Conservation (phyloP, 2,888 invertebrate species). For the Entomobrya multifasciata region DNA sequence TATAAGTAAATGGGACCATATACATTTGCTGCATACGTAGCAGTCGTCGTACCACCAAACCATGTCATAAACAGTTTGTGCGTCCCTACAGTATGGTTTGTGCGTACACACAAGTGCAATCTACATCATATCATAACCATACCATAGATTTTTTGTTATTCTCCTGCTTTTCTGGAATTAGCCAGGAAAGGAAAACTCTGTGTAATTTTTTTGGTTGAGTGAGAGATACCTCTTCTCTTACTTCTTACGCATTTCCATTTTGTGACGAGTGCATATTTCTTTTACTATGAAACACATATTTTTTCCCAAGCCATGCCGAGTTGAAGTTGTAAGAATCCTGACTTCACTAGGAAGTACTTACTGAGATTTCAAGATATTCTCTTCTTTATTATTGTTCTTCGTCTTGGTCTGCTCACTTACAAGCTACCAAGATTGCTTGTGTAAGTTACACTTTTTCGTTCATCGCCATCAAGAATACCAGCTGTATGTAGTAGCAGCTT, state of each 20-base stretch:
- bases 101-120: not conserved
- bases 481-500: no score
- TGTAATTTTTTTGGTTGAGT: no score
- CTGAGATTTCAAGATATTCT: constrained; percentile 32
- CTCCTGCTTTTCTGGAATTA: no score
- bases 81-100: no score
- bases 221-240: no score
- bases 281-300: constrained; percentile 62
- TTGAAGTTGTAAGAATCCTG: no score
- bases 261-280: constrained; percentile 71
- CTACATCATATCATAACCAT: constrained; percentile 1
- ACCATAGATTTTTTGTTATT: constrained; percentile 12
- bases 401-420: no score
- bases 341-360: constrained; percentile 42
- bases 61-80: no score
- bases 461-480: no score
- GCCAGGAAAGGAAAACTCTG: no score
- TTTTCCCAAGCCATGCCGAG: constrained; percentile 9
- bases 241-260: constrained; percentile 39
- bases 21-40: not conserved
- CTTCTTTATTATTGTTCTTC: constrained; percentile 20
- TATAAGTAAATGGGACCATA: not conserved
- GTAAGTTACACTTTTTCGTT: not conserved
- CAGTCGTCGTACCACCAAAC: no score
- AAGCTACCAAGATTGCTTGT: not conserved